Evolutionary conservation across 2,113 vertebrate genomes (phyloP), one percentile per base, ranked within the genome.

Genomic region (Corynorhinus townsendii): DNA sequence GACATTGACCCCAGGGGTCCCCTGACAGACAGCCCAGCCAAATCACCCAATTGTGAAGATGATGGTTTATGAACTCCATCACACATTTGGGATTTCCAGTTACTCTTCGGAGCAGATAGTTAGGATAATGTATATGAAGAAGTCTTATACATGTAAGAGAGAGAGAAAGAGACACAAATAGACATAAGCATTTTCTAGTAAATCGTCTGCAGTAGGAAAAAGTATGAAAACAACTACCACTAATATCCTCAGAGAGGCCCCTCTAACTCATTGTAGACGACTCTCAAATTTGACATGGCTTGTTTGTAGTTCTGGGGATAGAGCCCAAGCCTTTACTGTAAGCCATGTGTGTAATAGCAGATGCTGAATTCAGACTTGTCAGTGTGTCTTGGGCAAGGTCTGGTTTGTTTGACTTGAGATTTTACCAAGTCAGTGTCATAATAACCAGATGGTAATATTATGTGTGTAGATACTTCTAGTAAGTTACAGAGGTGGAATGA

Each of bases 341-440:
- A 33, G 33, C 66, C 64, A 26, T 24, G 9, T 77, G 38, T 43
- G 4, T 59, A 33, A 38, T 16, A 59, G 76, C 49, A 87, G 66
- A 64, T 33, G 20, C n/a, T 45, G 52, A 86, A 2, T 19, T 0
- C n/a, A 93, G 26, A 40, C 69, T 80, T 64, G 35, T 35, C 35
- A n/a, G 49, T 83, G 30, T 33, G 28, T 59, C 45, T 64, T 49
- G 77, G 66, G 71, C 24, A 28, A 80, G 72, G 14, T 45, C 56
- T 87, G 35, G 7, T 79, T 96, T 93, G 75, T 69, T 96, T 93
- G 75, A 69, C 76, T 68, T 49, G 81, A 85, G 56, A 80, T 75
- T 97, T 96, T 81, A 83, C 30, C 59, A 77, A 82, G 87, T 79
- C 22, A 49, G 45, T 47, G 52, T 86, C 45, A 86, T 15, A 80